Conservation (phyloP, 2,113 vertebrate species). For the Rutilus rutilus region DNA sequence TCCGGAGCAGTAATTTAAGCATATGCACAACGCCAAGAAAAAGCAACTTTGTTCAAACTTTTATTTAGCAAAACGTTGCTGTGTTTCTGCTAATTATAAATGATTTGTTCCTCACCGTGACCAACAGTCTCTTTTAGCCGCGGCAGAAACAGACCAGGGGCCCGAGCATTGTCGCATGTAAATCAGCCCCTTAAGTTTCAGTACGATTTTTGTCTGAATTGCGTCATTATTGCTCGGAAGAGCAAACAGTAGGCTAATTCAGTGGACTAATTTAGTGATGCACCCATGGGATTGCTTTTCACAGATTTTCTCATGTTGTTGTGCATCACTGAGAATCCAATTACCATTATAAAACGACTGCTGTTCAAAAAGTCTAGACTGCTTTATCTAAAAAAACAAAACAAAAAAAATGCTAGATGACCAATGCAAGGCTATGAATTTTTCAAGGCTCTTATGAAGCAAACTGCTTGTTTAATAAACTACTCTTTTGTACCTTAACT, state of each 20-base stretch:
- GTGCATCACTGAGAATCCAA: conserved; percentile 35
- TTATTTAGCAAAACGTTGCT: conserved; percentile 39
- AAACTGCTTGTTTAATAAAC: conserved; percentile 27
- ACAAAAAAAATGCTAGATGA: not conserved
- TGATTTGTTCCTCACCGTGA: conserved; percentile 6
- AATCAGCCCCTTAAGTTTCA: conserved; percentile 14
- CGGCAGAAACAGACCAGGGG: not conserved
- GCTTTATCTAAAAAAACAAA: not conserved
- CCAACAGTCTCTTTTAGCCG: not conserved
- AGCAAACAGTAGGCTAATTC: conserved; percentile 15
- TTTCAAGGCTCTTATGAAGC: conserved; percentile 3
- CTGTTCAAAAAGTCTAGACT: conserved; percentile 20
- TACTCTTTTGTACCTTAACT: conserved; percentile 21
- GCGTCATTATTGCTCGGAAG: conserved; percentile 33
- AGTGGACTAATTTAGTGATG: conserved; percentile 37
- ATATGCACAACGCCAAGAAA: conserved; percentile 71
- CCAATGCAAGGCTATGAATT: not conserved
- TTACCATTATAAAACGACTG: conserved; percentile 27
- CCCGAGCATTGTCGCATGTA: conserved; percentile 1
- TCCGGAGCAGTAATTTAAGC: conserved; percentile 62
- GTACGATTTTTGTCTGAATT: conserved; percentile 25
- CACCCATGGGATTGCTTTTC: conserved; percentile 36
- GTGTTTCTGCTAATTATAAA: conserved; percentile 14
- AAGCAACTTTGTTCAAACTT: conserved; percentile 54
- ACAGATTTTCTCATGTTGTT: conserved; percentile 32